A percentile compares a stretch with the other conserved stretches of the same genome.
Evolutionary conservation across 2,113 vertebrate species (phyloP).

Genomic region (Balaeniceps rex): DNA sequence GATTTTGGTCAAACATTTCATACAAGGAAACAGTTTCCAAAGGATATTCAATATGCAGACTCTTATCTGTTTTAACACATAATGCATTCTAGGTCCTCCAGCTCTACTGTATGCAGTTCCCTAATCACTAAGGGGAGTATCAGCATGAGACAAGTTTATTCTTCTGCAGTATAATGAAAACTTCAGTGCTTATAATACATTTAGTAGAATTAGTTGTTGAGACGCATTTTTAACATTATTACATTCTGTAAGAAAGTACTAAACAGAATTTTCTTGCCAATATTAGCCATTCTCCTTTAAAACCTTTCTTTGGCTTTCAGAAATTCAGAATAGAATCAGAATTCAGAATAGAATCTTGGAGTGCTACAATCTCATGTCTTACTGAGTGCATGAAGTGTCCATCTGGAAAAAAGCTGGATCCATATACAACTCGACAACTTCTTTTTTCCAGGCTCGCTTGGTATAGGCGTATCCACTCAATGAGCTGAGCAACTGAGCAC

Average conservation of each 20-base stretch:
- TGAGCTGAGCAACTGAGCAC: conserved; percentile 89
- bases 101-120: neutral
- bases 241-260: neutral
- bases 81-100: neutral
- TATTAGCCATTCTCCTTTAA: neutral
- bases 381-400: conserved; percentile 90
- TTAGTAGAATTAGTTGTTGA: neutral
- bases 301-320: neutral
- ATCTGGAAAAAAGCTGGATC: conserved; percentile 97
- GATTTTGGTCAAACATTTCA: neutral
- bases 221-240: neutral
- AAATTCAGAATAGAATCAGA: neutral
- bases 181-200: neutral
- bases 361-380: conserved; percentile 17
- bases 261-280: neutral
- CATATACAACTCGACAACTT: conserved; percentile 92
- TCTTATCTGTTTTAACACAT: neutral
- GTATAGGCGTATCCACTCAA: conserved; percentile 97
- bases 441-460: conserved; percentile 95
- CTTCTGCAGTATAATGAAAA: neutral
- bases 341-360: neutral
- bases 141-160: neutral
- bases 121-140: neutral
- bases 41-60: neutral
- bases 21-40: neutral